Percentiles rank a stretch among this genome's conserved stretches.
Evolutionary conservation across 2,888 invertebrate species (phyloP).

Genomic region (Metopia argyrocephala): DNA sequence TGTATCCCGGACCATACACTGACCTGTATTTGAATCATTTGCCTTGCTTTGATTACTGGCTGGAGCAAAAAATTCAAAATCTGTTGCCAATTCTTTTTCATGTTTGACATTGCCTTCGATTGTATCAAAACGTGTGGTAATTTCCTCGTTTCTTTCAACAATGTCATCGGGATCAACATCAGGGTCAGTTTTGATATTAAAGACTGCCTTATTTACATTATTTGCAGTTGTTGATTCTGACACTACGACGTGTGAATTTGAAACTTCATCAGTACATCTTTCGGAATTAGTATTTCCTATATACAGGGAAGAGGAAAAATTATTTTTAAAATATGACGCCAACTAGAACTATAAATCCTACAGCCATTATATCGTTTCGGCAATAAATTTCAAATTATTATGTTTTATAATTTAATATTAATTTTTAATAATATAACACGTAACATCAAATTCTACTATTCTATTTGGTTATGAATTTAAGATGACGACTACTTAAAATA

Average conservation of each 20-base stretch:
- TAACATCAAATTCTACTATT: too few species aligned
- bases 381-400: too few species aligned
- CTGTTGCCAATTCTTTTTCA: not conserved
- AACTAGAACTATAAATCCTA: too few species aligned
- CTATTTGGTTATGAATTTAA: too few species aligned
- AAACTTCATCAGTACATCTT: not conserved
- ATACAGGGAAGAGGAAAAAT: too few species aligned
- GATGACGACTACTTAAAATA: too few species aligned
- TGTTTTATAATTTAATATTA: too few species aligned
- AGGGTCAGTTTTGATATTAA: constrained; percentile 43
- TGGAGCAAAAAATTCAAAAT: constrained; percentile 45
- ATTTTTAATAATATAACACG: too few species aligned
- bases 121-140: not conserved
- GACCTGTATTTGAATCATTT: not conserved
- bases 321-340: too few species aligned
- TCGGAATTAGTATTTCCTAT: not conserved
- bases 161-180: constrained; percentile 39
- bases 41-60: constrained; percentile 11
- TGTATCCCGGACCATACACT: not conserved
- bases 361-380: too few species aligned
- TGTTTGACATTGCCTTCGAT: constrained; percentile 11
- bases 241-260: not conserved
- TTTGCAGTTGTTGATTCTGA: not conserved
- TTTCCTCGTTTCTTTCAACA: constrained; percentile 8
- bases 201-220: not conserved